A percentile compares a stretch with the other conserved stretches of the same genome.
phyloP scores from a whole-genome alignment of 2,797 vertebrate genomes.

The Erethizon dorsatum region DNA sequence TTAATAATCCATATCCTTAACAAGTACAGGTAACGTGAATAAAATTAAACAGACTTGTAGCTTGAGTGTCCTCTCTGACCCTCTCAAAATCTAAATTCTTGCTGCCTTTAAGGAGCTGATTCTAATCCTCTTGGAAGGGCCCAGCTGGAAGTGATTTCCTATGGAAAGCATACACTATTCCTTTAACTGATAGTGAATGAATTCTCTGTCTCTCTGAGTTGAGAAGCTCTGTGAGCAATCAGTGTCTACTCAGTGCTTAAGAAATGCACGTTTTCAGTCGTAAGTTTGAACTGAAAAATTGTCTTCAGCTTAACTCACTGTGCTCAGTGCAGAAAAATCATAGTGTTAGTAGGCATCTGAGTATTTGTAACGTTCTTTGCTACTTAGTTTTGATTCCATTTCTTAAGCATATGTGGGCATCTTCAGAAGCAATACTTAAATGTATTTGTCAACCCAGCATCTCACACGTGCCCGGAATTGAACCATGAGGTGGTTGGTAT shows the following conservation, averaged over 20 bases:
- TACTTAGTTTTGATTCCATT: background rate
- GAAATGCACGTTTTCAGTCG: background rate
- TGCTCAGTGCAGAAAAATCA: background rate
- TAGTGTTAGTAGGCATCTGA: background rate
- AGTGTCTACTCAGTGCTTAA: background rate
- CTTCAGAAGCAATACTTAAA: background rate
- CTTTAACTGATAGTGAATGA: background rate
- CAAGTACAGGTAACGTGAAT: conserved; percentile 10
- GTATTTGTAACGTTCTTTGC: background rate
- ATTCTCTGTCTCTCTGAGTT: background rate
- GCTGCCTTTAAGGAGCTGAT: background rate
- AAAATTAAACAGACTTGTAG: conserved; percentile 54
- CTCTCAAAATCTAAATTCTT: background rate
- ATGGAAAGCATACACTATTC: background rate
- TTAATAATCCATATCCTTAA: conserved; percentile 22
- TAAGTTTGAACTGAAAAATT: background rate
- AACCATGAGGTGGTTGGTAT: background rate
- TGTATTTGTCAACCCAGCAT: background rate
- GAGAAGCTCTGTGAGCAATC: background rate
- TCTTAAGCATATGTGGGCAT: background rate
- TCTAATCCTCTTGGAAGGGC: background rate
- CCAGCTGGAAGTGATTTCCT: background rate
- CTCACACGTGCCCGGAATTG: background rate
- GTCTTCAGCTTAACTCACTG: background rate
- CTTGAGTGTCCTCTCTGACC: background rate